These are phyloP conservation scores for Triplophysa siluroides DNA, from an alignment of 2,113 vertebrate species.

Conservation along the genomic window DNA sequence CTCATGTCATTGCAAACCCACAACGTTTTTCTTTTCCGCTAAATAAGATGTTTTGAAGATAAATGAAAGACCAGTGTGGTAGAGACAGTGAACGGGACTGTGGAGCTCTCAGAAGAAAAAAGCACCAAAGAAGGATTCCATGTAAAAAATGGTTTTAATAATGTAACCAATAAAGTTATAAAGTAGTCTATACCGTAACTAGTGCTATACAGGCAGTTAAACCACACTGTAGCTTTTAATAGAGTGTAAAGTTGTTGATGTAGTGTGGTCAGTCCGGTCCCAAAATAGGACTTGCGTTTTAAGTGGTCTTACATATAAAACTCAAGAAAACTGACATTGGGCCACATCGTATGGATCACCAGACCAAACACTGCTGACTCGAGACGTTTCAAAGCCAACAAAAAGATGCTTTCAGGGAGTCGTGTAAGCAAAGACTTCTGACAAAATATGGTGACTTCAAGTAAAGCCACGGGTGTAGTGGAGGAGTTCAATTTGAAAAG, in stretches of 20 bases:
- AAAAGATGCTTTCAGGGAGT: constrained; percentile 44
- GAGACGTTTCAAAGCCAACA: constrained; percentile 44
- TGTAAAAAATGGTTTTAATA: no score
- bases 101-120: no score
- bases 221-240: constrained; percentile 27
- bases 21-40: not conserved
- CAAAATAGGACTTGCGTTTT: not conserved
- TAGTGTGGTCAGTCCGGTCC: constrained; percentile 4
- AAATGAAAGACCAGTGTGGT: no score
- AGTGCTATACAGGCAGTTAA: constrained; percentile 20
- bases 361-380: constrained; percentile 40
- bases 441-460: constrained; percentile 34
- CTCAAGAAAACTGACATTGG: constrained; percentile 38
- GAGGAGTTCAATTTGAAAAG: constrained; percentile 38
- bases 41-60: not conserved
- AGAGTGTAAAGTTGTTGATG: constrained; percentile 15
- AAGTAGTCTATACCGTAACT: not conserved
- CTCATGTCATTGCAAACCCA: not conserved
- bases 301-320: constrained; percentile 34
- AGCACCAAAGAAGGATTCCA: no score
- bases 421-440: constrained; percentile 35
- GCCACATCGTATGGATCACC: constrained; percentile 18
- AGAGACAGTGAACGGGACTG: no score
- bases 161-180: constrained; percentile 20
- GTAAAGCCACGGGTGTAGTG: constrained; percentile 28